Percentiles rank a stretch among this genome's conserved stretches.
Conservation (phyloP, 2,797 vertebrate species). For the Megaceryle alcyon region DNA sequence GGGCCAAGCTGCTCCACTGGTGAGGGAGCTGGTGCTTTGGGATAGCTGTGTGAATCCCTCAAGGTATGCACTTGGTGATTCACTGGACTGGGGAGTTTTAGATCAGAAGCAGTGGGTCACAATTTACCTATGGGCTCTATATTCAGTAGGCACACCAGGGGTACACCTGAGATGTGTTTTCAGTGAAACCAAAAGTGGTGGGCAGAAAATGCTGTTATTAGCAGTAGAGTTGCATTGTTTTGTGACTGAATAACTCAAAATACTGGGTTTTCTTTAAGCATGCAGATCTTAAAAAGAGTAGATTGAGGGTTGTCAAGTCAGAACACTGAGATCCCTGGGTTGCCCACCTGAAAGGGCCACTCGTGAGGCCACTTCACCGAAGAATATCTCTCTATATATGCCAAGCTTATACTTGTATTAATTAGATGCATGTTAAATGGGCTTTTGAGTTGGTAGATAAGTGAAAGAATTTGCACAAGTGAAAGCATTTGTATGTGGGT, state of each 20-base stretch:
- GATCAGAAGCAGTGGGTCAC: neutral
- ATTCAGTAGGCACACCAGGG: neutral
- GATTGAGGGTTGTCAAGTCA: neutral
- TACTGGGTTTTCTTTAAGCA: neutral
- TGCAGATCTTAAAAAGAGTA: neutral
- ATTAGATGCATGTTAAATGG: neutral
- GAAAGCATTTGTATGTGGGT: neutral
- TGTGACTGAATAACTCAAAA: neutral
- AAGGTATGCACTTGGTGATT: fast-evolving
- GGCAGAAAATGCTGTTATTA: neutral
- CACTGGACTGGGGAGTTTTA: neutral
- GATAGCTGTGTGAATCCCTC: neutral
- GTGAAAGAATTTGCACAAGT: neutral
- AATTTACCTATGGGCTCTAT: neutral
- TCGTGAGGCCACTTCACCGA: neutral
- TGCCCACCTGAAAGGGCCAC: neutral
- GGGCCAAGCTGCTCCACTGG: neutral
- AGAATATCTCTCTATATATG: neutral
- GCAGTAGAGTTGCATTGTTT: neutral
- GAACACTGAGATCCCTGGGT: neutral
- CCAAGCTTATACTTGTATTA: neutral
- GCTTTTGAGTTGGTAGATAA: neutral
- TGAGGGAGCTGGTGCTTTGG: neutral
- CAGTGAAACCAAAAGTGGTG: neutral
- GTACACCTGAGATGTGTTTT: neutral